Evolutionary conservation across 2,113 vertebrate genomes (phyloP).

Genomic region (Gavia stellata): DNA sequence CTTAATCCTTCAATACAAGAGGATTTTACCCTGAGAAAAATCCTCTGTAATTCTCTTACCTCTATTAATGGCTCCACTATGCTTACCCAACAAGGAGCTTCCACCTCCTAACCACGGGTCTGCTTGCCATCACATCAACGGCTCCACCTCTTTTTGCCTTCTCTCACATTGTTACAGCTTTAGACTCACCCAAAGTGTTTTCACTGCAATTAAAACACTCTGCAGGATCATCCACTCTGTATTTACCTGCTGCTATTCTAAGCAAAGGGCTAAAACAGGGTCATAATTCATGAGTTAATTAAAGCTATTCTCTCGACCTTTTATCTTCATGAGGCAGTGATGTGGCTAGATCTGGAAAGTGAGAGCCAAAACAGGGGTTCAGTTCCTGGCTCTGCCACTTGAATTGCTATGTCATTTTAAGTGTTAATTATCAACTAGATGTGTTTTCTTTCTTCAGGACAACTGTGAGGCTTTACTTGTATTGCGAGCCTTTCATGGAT

Average conservation of each 20-base stretch:
- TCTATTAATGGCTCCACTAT: not conserved
- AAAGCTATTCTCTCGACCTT: not conserved
- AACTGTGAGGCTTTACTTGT: not conserved
- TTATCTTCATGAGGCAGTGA: not conserved
- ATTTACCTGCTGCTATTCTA: not conserved
- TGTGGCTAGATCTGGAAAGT: not conserved
- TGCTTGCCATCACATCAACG: not conserved
- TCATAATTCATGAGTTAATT: not conserved
- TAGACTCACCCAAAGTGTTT: not conserved
- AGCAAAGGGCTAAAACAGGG: not conserved
- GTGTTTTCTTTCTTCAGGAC: not conserved
- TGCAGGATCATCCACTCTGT: not conserved
- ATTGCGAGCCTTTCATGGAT: not conserved
- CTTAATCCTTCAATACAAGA: not conserved
- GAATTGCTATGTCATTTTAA: not conserved
- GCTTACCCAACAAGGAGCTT: not conserved
- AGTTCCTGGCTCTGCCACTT: not conserved
- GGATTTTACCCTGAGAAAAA: slow-evolving; percentile 4
- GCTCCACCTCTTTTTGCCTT: not conserved
- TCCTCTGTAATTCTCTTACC: not conserved
- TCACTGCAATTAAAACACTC: not conserved
- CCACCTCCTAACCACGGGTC: not conserved
- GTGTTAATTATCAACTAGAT: not conserved
- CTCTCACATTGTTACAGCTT: not conserved
- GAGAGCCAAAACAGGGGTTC: not conserved